phyloP scores from a whole-genome alignment of 2,113 vertebrate genomes.

The Lycocorax pyrrhopterus region DNA sequence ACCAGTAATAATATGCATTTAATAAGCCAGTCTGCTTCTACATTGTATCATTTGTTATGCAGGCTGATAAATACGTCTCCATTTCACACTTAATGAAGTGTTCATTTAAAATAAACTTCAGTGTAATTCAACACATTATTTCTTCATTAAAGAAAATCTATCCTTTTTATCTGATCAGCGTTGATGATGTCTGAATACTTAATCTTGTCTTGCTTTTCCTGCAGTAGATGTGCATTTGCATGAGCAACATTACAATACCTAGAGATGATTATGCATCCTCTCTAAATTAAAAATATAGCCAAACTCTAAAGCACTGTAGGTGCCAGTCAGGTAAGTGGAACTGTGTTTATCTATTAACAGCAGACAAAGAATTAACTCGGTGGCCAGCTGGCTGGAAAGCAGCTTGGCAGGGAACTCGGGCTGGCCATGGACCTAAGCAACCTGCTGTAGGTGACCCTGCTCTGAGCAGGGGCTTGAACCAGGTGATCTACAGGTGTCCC shows the following conservation, averaged over 20 bases:
- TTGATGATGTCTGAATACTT: background rate
- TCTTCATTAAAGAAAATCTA: background rate
- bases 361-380: background rate
- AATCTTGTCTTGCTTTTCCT: background rate
- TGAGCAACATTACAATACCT: background rate
- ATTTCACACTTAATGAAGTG: background rate
- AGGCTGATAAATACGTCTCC: background rate
- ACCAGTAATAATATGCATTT: background rate
- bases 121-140: background rate
- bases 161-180: background rate
- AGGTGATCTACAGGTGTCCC: background rate
- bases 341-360: background rate
- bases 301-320: background rate
- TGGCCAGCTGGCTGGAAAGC: background rate
- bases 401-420: background rate
- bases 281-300: background rate
- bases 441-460: background rate
- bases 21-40: background rate
- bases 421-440: background rate
- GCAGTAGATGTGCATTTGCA: background rate
- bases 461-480: background rate
- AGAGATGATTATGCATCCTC: background rate
- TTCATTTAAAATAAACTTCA: background rate
- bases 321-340: background rate
- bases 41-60: background rate